Conservation (phyloP, 2,888 invertebrate genomes). For the Ernsta delagoae region DNA sequence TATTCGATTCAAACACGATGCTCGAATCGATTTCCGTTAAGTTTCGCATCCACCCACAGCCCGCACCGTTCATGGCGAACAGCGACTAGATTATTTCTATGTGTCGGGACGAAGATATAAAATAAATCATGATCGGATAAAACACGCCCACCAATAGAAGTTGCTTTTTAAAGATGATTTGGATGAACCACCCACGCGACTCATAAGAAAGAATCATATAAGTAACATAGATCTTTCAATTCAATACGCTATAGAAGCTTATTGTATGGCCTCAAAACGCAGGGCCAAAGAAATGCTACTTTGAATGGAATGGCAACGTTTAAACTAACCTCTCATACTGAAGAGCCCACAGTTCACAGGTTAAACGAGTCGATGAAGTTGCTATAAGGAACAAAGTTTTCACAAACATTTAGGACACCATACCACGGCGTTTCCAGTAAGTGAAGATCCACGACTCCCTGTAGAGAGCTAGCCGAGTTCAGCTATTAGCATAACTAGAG, state of each 20-base stretch:
- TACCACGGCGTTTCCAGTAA: constrained; percentile 38
- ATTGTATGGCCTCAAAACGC: background rate
- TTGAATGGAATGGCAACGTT: constrained; percentile 8
- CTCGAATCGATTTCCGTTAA: constrained; percentile 71
- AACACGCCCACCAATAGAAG: constrained; percentile 42
- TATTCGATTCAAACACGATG: constrained; percentile 65
- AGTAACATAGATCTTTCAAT: background rate
- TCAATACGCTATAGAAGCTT: background rate
- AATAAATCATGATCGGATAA: constrained; percentile 48
- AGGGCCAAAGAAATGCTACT: background rate
- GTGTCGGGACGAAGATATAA: constrained; percentile 51
- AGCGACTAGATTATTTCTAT: constrained; percentile 54
- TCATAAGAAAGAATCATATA: background rate
- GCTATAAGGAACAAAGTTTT: constrained; percentile 31
- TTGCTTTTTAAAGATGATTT: constrained; percentile 39
- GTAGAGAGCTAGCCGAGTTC: constrained; percentile 61
- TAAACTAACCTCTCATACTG: constrained; percentile 22
- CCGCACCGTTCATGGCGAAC: constrained; percentile 47
- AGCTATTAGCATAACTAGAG: constrained; percentile 81
- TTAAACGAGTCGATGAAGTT: constrained; percentile 37
- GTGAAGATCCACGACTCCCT: constrained; percentile 56
- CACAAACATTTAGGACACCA: constrained; percentile 38
- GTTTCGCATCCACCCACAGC: constrained; percentile 71
- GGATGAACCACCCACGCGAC: constrained; percentile 21
- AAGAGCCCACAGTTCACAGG: constrained; percentile 33